phyloP scores from a whole-genome alignment of 2,888 invertebrate species.

The Autographa pulchrina region DNA sequence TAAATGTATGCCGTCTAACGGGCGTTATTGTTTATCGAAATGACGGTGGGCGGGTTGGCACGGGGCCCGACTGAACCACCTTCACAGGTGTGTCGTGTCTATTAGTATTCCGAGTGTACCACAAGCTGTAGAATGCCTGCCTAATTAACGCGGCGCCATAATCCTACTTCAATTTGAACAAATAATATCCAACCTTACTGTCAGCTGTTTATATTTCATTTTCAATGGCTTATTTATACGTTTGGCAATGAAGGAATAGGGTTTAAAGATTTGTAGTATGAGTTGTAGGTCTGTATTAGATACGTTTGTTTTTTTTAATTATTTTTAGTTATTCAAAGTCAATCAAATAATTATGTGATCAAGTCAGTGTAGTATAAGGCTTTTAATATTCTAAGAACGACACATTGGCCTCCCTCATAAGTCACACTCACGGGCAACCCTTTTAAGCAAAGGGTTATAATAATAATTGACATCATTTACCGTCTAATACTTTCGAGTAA shows the following conservation, averaged over 20 bases:
- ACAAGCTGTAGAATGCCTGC: conserved; percentile 60
- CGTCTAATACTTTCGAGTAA: background rate
- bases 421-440: background rate
- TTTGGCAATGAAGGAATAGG: conserved; percentile 55
- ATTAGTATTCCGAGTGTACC: conserved; percentile 63
- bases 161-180: conserved; percentile 74
- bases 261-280: background rate
- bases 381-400: background rate
- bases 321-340: no score
- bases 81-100: conserved; percentile 77
- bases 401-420: background rate
- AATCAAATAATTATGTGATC: no score
- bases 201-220: conserved; percentile 63
- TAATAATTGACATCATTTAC: background rate
- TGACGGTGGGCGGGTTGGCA: conserved; percentile 76
- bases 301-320: conserved; percentile 2
- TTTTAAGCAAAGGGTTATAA: background rate
- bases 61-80: conserved; percentile 72
- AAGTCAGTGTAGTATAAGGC: background rate
- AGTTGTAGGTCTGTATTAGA: background rate
- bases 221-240: conserved; percentile 52
- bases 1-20: conserved; percentile 75
- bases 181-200: conserved; percentile 63
- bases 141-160: conserved; percentile 65
- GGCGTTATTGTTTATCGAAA: conserved; percentile 80